Base-by-base conservation (phyloP, 2,113 vertebrate genomes). In the Dipodomys spectabilis region DNA sequence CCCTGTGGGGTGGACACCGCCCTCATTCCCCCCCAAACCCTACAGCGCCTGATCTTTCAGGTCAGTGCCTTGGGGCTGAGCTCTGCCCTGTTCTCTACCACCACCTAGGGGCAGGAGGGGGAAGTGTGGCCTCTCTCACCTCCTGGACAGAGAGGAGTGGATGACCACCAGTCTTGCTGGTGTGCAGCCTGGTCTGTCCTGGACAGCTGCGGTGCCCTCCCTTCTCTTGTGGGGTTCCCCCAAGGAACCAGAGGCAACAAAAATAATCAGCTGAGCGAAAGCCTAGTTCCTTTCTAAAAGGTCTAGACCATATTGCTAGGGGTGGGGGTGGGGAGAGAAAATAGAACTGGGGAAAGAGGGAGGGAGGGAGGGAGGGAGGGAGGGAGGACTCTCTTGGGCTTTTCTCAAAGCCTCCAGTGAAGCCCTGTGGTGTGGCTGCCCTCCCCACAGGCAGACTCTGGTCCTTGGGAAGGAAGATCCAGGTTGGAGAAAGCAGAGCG, bases 231-330 rank as follows among this genome's bases (percentile, higher is more conserved):
- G 53, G 44, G 69, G 18, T 28, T 67, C 23, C 60, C 65, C 68
- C 15, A 72, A 83, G 45, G 35, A 81, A 81, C 82, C 49, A 39
- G 57, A 94, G 86, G 65, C 35, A 67, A 32, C 79, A 94, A 96
- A 94, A 90, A 65, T 82, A 74, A 86, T 78, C 71, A 82, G 39
- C 25, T 60, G 53, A 94, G 92, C 86, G 78, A 85, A 85, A 22
- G 27, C 60, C 86, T 62, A 65, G 79, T 82, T 20, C n/a, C 35
- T 80, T 44, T 65, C 82, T 75, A 39, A 90, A 91, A 94, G 73
- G 85, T 69, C 68, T 67, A 77, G 81, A 53, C 57, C 72, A 32
- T 39, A 32, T 30, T 87, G 65, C 45, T 72, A 45, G 92, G 69
- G 19, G 74, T 25, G 49, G 49, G 49, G 49, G 65, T 85, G 71